phyloP scores from a whole-genome alignment of 2,797 vertebrate genomes.

The Lithobates sylvaticus region DNA sequence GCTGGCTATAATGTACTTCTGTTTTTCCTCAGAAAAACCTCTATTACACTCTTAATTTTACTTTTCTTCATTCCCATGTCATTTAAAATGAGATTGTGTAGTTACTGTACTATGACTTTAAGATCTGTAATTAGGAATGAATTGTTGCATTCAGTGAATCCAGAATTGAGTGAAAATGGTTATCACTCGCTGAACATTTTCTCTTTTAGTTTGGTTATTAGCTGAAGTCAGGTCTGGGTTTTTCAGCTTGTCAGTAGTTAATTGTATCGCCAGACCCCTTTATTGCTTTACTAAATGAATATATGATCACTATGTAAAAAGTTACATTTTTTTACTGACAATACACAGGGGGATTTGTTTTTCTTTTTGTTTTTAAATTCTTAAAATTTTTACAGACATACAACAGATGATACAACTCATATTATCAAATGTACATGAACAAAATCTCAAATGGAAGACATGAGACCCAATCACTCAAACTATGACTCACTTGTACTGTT shows the following conservation, averaged over 20 bases:
- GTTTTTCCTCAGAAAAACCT: background rate
- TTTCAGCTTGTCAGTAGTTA: constrained; percentile 80
- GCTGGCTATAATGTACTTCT: constrained; percentile 5
- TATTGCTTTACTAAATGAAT: constrained; percentile 78
- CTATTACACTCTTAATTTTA: constrained; percentile 26
- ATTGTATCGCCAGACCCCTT: constrained; percentile 78
- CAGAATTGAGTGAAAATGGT: constrained; percentile 77
- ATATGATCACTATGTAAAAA: constrained; percentile 66
- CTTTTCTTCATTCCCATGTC: constrained; percentile 28
- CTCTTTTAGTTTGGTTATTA: constrained; percentile 76
- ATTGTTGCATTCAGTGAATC: constrained; percentile 67
- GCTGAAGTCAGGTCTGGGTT: constrained; percentile 73
- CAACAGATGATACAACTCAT: too few relatives aligned
- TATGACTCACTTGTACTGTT: too few relatives aligned
- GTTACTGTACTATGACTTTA: constrained; percentile 59
- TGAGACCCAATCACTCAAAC: too few relatives aligned
- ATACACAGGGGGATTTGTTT: too few relatives aligned
- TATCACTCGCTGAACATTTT: constrained; percentile 72
- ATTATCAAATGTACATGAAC: too few relatives aligned
- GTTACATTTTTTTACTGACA: too few relatives aligned
- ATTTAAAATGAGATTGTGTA: constrained; percentile 26
- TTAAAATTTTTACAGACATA: too few relatives aligned
- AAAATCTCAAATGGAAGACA: too few relatives aligned
- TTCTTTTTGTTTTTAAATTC: too few relatives aligned
- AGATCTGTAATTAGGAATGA: constrained; percentile 68